These are phyloP conservation scores for Melitaea athalia DNA, from an alignment of 2,888 invertebrate genomes.

Conservation along the genomic window DNA sequence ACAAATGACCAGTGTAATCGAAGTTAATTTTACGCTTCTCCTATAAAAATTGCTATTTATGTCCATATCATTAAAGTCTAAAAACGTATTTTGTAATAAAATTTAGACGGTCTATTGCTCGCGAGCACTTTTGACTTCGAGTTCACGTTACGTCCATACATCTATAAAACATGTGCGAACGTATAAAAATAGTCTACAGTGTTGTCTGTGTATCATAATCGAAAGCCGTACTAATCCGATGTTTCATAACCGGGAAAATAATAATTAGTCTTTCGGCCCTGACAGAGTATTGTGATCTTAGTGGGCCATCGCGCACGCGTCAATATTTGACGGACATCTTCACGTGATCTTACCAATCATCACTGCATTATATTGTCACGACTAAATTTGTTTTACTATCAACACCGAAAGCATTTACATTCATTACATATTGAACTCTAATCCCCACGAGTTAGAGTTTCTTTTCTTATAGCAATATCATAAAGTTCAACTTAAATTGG, in stretches of 20 bases:
- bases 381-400: conserved; percentile 41
- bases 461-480: conserved; percentile 26
- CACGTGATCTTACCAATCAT: conserved; percentile 61
- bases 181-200: conserved; percentile 37
- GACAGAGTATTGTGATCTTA: conserved; percentile 56
- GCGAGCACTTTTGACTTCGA: conserved; percentile 9
- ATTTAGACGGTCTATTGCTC: conserved; percentile 10
- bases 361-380: conserved; percentile 68
- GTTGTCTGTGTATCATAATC: conserved; percentile 31
- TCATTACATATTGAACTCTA: conserved; percentile 50
- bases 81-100: conserved; percentile 10
- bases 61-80: conserved; percentile 8
- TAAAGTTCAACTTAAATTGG: conserved; percentile 43
- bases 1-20: conserved; percentile 20
- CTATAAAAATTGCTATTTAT: conserved; percentile 18
- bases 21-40: conserved; percentile 14
- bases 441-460: conserved; percentile 39
- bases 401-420: conserved; percentile 5
- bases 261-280: conserved; percentile 68
- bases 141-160: conserved; percentile 21
- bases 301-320: conserved; percentile 72
- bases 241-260: conserved; percentile 62
- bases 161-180: conserved; percentile 32
- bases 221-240: conserved; percentile 52
- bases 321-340: conserved; percentile 77